phyloP scores from a whole-genome alignment of 2,797 vertebrate species.

The Miichthys miiuy region DNA sequence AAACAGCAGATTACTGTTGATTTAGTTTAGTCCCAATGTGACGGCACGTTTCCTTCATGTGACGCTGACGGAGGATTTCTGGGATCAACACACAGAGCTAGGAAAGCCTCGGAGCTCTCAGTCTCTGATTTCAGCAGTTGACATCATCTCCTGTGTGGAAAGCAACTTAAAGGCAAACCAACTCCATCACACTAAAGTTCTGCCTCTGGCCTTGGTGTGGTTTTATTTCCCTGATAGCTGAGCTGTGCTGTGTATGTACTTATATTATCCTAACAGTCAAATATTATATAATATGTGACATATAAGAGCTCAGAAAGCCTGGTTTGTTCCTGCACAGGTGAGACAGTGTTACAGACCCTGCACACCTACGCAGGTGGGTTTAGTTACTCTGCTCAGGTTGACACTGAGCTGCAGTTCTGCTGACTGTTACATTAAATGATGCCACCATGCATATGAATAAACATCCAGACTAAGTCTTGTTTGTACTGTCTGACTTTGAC shows the following conservation, averaged over 20 bases:
- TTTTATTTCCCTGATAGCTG: neutral
- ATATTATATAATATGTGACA: too few relatives aligned
- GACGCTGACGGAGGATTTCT: neutral
- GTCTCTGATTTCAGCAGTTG: slow-evolving; percentile 8
- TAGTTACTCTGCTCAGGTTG: too few relatives aligned
- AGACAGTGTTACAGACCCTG: neutral
- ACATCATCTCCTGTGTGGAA: slow-evolving; percentile 9
- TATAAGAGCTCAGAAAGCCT: neutral
- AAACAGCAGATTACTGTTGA: slow-evolving; percentile 30
- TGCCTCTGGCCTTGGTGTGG: neutral
- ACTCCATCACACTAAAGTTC: too few relatives aligned
- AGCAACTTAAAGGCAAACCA: neutral
- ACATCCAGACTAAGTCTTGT: too few relatives aligned
- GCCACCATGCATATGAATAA: too few relatives aligned
- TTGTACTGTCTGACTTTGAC: too few relatives aligned
- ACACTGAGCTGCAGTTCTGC: too few relatives aligned
- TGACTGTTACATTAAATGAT: too few relatives aligned
- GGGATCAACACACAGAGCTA: neutral
- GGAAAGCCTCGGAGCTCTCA: neutral
- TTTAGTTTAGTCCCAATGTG: slow-evolving; percentile 23
- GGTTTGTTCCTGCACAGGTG: neutral
- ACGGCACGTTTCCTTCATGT: slow-evolving; percentile 2
- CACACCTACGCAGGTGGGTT: too few relatives aligned
- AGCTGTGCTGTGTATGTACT: neutral
- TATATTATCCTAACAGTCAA: neutral